These are phyloP conservation scores for Carposina sasakii DNA, from an alignment of 1,140 invertebrate genomes.

Conservation along the genomic window DNA sequence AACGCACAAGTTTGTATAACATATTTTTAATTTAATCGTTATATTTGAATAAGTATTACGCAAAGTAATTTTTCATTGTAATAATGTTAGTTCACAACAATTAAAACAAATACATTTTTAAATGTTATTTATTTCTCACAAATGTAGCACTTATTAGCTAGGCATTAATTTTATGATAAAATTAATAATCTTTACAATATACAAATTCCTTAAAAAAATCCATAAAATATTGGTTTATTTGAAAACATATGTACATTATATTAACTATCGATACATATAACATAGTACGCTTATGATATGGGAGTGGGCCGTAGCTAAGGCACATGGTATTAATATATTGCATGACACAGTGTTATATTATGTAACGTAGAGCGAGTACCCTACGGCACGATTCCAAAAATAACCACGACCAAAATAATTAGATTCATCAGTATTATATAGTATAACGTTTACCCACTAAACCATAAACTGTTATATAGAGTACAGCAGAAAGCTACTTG, in stretches of 20 bases:
- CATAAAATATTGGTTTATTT: conserved; percentile 73
- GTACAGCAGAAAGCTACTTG: conserved; percentile 33
- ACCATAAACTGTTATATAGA: conserved; percentile 28
- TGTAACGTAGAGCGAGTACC: not conserved
- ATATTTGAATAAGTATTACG: no score
- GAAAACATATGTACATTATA: conserved; percentile 70
- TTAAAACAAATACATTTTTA: conserved; percentile 63
- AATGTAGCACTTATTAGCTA: conserved; percentile 68
- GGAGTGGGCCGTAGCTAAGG: conserved; percentile 64
- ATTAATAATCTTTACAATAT: conserved; percentile 75
- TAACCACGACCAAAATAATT: conserved; percentile 22
- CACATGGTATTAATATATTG: conserved; percentile 62
- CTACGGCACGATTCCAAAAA: conserved; percentile 13
- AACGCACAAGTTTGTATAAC: no score
- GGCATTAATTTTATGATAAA: conserved; percentile 73
- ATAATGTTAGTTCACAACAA: no score
- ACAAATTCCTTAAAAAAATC: conserved; percentile 71
- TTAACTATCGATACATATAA: conserved; percentile 63
- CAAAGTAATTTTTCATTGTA: no score
- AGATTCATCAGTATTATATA: conserved; percentile 27
- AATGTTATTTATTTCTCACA: conserved; percentile 73
- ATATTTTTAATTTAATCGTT: no score
- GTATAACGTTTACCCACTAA: conserved; percentile 24
- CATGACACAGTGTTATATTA: conserved; percentile 26
- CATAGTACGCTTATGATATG: conserved; percentile 65